Conservation (phyloP, 2,113 vertebrate species). For the Cacatua alba region DNA sequence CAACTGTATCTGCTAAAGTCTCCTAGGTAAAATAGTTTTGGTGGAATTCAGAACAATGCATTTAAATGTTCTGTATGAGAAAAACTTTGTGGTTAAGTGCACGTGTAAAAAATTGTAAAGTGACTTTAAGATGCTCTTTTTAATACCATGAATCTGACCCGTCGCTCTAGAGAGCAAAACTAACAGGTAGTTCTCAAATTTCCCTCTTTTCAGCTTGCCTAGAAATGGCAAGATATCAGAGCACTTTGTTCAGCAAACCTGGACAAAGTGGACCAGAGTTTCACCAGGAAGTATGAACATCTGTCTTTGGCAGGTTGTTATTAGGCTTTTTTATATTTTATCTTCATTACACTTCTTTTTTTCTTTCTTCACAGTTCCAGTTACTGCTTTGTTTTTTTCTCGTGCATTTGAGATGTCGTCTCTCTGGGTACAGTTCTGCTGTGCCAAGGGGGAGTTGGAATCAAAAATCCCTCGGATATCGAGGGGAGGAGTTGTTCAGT, state of each 20-base stretch:
- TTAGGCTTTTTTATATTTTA: neutral
- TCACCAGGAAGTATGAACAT: constrained; percentile 21
- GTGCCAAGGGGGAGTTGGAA: constrained; percentile 14
- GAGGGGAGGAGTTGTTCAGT: constrained; percentile 45
- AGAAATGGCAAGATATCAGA: constrained; percentile 38
- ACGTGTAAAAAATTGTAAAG: neutral
- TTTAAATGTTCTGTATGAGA: neutral
- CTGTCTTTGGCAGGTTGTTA: constrained; percentile 30
- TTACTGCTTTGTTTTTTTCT: neutral
- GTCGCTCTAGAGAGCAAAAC: neutral
- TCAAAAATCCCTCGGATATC: constrained; percentile 49
- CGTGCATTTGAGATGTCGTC: neutral
- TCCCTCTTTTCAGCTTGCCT: neutral
- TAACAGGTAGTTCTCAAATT: neutral
- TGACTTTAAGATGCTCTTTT: neutral
- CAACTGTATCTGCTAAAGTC: neutral
- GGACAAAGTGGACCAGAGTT: constrained; percentile 39
- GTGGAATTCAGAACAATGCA: neutral
- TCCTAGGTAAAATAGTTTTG: neutral
- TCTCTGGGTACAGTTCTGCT: constrained; percentile 35
- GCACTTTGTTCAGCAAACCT: constrained; percentile 56
- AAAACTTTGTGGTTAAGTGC: neutral
- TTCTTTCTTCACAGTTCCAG: neutral
- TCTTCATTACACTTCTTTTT: neutral
- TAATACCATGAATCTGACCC: neutral